A percentile compares a stretch with the other conserved stretches of the same genome.
phyloP scores from a whole-genome alignment of 2,113 vertebrate species.

The Chaetodon trifascialis region DNA sequence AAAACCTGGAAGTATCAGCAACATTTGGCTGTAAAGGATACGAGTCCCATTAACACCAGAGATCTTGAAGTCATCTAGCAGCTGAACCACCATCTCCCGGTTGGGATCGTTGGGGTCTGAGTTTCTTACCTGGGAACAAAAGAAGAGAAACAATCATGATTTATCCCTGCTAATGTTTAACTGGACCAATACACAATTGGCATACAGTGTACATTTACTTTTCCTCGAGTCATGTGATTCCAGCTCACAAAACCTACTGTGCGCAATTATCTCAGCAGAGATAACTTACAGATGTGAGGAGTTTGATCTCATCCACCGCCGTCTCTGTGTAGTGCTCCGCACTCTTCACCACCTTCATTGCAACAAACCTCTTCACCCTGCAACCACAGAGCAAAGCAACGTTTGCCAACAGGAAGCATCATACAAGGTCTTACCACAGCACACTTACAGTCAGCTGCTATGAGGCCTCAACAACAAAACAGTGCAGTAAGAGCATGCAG shows the following conservation, averaged over 20 bases:
- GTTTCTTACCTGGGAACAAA: slow-evolving; percentile 87
- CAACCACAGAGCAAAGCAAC: slow-evolving; percentile 52
- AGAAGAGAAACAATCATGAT: neutral
- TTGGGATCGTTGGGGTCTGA: slow-evolving; percentile 93
- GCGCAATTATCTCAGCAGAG: neutral
- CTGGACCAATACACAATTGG: neutral
- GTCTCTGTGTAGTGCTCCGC: slow-evolving; percentile 99
- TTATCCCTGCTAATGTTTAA: neutral
- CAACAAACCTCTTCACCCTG: slow-evolving; percentile 96
- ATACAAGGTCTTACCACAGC: slow-evolving; percentile 8
- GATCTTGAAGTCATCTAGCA: slow-evolving; percentile 98
- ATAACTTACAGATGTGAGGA: slow-evolving; percentile 96
- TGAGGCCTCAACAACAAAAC: slow-evolving; percentile 26
- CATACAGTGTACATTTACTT: neutral
- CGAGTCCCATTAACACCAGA: slow-evolving; percentile 96
- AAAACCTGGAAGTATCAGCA: neutral
- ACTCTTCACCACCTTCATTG: slow-evolving; percentile 99
- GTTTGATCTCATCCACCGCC: slow-evolving; percentile 96
- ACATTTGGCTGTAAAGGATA: slow-evolving; percentile 87
- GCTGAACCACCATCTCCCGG: slow-evolving; percentile 95
- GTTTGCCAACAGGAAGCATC: slow-evolving; percentile 32
- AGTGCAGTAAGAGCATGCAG: slow-evolving; percentile 1
- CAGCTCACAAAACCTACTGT: neutral
- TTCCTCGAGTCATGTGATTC: neutral
- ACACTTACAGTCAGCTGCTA: slow-evolving; percentile 20